Percentiles rank a stretch among this genome's conserved stretches.
phyloP scores from a whole-genome alignment of 2,888 invertebrate species.

The Mechanitis mazaeus region DNA sequence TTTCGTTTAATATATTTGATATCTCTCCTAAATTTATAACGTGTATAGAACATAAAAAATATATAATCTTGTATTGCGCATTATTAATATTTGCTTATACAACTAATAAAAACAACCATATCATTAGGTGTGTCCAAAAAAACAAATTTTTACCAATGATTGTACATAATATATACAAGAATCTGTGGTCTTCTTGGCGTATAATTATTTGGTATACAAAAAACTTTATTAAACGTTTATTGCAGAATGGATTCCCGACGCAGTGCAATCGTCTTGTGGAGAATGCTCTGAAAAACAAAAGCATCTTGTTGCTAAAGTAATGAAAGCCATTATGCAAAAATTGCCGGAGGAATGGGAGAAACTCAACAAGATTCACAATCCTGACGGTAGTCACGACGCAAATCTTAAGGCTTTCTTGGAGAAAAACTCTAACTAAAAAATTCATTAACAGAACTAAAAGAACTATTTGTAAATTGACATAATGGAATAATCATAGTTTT shows the following conservation, averaged over 20 bases:
- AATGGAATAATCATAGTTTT: no score
- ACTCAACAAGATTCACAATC: constrained; percentile 79
- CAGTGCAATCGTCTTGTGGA: constrained; percentile 57
- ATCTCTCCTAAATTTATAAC: background rate
- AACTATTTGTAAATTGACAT: no score
- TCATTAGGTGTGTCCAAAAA: no score
- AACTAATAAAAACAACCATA: no score
- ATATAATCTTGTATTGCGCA: no score
- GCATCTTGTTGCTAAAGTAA: constrained; percentile 68
- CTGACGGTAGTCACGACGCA: constrained; percentile 72
- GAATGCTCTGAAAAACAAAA: constrained; percentile 81
- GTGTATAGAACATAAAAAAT: no score
- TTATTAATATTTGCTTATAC: no score
- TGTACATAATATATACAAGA: no score
- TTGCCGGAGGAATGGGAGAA: constrained; percentile 78
- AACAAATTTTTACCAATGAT: no score
- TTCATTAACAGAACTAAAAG: no score
- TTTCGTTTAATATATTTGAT: constrained; percentile 6
- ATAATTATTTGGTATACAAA: no score
- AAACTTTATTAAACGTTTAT: constrained; percentile 5
- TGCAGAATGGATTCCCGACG: constrained; percentile 46
- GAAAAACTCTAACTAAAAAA: constrained; percentile 28
- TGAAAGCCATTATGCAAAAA: constrained; percentile 76
- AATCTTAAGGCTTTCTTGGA: constrained; percentile 65
- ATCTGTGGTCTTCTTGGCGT: no score